These are phyloP conservation scores for Dolichallabes microphthalmus DNA, from an alignment of 2,113 vertebrate species.

Conservation along the genomic window DNA sequence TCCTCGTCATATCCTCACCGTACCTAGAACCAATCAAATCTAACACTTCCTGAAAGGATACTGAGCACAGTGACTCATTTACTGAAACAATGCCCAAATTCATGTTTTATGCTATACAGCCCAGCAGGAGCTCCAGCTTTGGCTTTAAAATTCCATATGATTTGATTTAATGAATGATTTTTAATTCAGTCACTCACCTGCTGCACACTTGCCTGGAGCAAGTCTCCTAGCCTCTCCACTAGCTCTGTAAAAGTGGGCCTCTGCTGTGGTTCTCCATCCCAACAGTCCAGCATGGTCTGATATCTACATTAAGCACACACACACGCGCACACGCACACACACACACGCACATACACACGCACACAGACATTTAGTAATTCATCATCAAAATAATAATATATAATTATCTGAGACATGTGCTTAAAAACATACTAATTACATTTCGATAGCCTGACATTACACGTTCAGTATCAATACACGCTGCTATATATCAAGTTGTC, in stretches of 20 bases:
- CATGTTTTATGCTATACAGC: background rate
- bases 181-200: constrained; percentile 71
- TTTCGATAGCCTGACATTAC: background rate
- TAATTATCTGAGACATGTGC: background rate
- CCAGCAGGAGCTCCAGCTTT: background rate
- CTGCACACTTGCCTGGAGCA: constrained; percentile 93
- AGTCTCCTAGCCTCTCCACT: constrained; percentile 85
- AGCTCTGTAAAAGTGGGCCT: constrained; percentile 87
- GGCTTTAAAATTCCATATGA: background rate
- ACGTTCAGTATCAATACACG: background rate
- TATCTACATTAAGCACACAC: constrained; percentile 69
- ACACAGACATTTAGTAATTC: background rate
- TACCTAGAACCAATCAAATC: constrained; percentile 20
- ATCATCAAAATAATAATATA: too few relatives aligned
- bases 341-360: constrained; percentile 30
- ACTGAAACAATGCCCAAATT: constrained; percentile 26
- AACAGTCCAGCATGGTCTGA: constrained; percentile 93
- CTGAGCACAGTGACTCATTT: constrained; percentile 38
- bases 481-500: constrained; percentile 16
- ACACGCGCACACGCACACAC: background rate
- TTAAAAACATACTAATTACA: background rate
- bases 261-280: constrained; percentile 80
- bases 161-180: background rate
- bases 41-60: constrained; percentile 40
- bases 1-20: constrained; percentile 4